Percentiles rank a stretch among this genome's conserved stretches.
Conservation (phyloP, 2,888 invertebrate genomes). For the Polylopha cassiicola region DNA sequence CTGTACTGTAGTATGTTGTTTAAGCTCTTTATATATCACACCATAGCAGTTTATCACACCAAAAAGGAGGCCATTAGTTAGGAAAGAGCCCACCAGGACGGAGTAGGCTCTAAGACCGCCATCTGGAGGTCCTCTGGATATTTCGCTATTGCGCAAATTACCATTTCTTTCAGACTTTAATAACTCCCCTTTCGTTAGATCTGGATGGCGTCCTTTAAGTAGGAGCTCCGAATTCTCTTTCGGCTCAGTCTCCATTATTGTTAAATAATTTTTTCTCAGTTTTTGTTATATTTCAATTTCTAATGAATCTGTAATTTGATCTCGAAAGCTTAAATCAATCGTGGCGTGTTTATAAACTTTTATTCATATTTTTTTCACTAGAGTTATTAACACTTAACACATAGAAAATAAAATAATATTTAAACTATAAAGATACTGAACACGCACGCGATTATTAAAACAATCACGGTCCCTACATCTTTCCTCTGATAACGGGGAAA, state of each 20-base stretch:
- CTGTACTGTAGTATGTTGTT: conserved; percentile 78
- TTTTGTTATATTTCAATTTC: conserved; percentile 10
- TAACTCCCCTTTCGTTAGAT: conserved; percentile 25
- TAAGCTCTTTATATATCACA: conserved; percentile 84
- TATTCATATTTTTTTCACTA: too few species aligned
- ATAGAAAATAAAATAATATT: too few species aligned
- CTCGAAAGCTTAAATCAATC: too few species aligned
- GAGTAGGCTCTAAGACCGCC: conserved; percentile 88
- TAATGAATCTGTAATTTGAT: conserved; percentile 20
- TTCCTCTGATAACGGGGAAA: conserved; percentile 13
- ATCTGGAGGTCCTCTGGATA: conserved; percentile 77
- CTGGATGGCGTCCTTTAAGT: conserved; percentile 16
- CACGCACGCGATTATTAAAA: conserved; percentile 10
- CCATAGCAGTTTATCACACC: conserved; percentile 94
- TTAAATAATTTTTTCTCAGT: not conserved
- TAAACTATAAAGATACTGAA: too few species aligned
- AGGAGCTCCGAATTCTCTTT: conserved; percentile 58
- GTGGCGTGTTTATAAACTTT: too few species aligned
- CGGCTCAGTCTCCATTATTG: conserved; percentile 46
- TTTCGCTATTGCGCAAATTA: conserved; percentile 28
- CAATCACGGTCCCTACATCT: conserved; percentile 3
- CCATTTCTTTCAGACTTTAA: conserved; percentile 42
- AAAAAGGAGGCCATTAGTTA: conserved; percentile 93
- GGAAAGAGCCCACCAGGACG: conserved; percentile 89
- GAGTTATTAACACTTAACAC: too few species aligned